Evolutionary conservation across 2,113 vertebrate species (phyloP), one percentile per base, ranked within the genome.

Genomic region (Cynocephalus volans): DNA sequence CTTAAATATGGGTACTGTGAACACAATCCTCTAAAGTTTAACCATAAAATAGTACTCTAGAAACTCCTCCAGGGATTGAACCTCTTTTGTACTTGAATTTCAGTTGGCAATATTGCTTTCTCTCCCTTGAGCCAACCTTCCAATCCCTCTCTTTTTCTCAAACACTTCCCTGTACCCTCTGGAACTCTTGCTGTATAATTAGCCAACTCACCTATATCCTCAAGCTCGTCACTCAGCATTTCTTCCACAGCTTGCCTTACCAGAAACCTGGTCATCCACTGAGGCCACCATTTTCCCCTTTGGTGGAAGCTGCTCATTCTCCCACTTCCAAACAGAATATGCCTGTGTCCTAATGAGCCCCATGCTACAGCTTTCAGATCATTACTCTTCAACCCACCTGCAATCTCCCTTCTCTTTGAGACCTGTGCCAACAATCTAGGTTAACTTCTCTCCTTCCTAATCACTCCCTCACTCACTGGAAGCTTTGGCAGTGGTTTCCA

Each of bases 41-140:
- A 80, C 54, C n/a, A 83, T 75, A 60, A 58, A 90, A 84, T 41
- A 48, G 48, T 92, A n/a, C 41, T 65, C 56, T 83, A 31, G 76
- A 79, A 45, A 90, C 23, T 13, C 5, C 9, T 52, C 19, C 26
- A 21, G 36, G 58, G 52, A 77, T 15, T 75, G 50, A 69, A 70
- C 50, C 5, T 52, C 67, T 92, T 31, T 76, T 26, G n/a, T 67
- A 73, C 41, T 69, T 86, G n/a, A 89, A 94, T 73, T 95, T 31
- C 65, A 56, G n/a, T 5, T 64, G 28, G 33, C 75, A 62, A 56
- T 80, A 62, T 10, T 91, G 56, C 62, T 95, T 85, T 88, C 72
- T 87, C 62, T 91, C 58, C 48, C 56, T 58, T 60, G 33, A 60
- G 17, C 54, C 75, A 90, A 60, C 1, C 62, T 90, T 81, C 88